A percentile compares a stretch with the other conserved stretches of the same genome.
Evolutionary conservation across 2,113 vertebrate species (phyloP).

Genomic region (Porphyrio hochstetteri): DNA sequence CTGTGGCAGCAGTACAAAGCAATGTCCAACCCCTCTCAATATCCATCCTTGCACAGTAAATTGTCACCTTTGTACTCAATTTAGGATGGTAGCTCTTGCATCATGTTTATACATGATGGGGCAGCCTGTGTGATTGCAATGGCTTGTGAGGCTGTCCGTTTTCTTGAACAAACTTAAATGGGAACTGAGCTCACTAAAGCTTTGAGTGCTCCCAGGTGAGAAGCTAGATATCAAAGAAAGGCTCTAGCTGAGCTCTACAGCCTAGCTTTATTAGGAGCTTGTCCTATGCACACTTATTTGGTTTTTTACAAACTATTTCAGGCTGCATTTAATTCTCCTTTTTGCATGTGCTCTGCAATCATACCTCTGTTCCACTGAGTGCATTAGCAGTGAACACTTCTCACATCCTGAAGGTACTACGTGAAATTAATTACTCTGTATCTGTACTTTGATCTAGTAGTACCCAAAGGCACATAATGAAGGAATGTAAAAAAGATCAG

Average conservation of each 20-base stretch:
- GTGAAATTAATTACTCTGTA: neutral
- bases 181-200: neutral
- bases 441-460: neutral
- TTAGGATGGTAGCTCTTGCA: neutral
- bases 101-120: accelerated
- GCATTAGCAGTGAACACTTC: neutral
- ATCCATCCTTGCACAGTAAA: no score
- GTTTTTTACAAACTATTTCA: neutral
- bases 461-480: neutral
- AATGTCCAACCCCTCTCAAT: neutral
- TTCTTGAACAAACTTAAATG: neutral
- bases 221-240: neutral
- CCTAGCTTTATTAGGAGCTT: neutral
- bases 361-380: neutral
- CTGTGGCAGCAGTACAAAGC: neutral
- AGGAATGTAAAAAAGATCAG: neutral
- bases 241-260: neutral
- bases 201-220: neutral
- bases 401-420: neutral
- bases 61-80: neutral
- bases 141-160: neutral
- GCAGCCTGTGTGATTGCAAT: neutral
- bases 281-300: neutral
- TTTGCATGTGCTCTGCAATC: neutral
- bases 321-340: neutral